A percentile compares a stretch with the other conserved stretches of the same genome.
Conservation (phyloP, 2,113 vertebrate genomes). For the Harpagus bidentatus region DNA sequence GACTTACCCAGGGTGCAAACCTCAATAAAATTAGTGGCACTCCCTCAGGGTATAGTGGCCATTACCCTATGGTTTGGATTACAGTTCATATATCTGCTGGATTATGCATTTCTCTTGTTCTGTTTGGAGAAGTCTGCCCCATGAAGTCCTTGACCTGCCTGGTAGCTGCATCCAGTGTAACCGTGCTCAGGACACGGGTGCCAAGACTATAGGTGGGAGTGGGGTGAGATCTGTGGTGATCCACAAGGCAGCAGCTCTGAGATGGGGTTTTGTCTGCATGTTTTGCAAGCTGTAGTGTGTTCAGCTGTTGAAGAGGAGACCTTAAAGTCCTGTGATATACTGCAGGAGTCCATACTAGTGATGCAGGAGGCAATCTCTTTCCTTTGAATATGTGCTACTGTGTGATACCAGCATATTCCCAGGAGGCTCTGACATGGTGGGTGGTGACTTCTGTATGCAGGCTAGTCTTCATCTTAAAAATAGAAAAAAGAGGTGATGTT, state of each 20-base stretch:
- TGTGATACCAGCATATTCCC: neutral
- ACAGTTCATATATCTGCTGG: neutral
- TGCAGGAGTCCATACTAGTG: neutral
- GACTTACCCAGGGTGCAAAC: neutral
- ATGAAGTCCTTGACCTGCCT: neutral
- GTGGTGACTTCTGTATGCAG: neutral
- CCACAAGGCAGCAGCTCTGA: neutral
- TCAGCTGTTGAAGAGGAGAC: neutral
- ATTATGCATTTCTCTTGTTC: neutral
- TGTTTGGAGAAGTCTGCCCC: neutral
- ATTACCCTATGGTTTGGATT: neutral
- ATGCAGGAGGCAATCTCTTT: neutral
- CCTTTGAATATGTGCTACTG: neutral
- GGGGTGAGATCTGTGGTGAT: neutral
- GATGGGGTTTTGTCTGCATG: neutral
- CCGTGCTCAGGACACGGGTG: fast-evolving
- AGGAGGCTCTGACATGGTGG: neutral
- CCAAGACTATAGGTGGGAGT: neutral
- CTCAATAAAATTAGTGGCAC: neutral
- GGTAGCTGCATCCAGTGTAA: neutral
- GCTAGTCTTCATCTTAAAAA: neutral
- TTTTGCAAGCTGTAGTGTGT: neutral
- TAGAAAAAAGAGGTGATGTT: neutral
- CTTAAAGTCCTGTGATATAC: neutral
- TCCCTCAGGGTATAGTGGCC: neutral